Conservation (phyloP, 1,140 invertebrate genomes). For the Ganaspis sp. region DNA sequence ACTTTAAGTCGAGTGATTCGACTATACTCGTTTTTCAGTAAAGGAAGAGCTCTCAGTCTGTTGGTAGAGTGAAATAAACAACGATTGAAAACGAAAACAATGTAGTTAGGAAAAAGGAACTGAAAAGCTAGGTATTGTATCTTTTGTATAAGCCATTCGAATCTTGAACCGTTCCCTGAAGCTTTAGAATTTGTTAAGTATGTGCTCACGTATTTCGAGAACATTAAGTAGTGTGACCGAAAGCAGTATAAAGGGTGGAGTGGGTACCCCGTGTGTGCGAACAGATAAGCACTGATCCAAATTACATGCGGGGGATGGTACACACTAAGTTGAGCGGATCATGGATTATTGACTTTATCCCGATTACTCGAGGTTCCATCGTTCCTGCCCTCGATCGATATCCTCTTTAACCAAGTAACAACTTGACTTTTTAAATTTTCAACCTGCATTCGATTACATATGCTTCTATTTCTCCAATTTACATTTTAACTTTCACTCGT, state of each 20-base stretch:
- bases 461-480: too few species aligned
- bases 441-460: not conserved
- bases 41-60: not conserved
- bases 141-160: not conserved
- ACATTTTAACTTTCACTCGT: too few species aligned
- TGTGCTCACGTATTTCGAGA: constrained; percentile 47
- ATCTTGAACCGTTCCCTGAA: not conserved
- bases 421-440: not conserved
- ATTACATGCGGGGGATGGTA: constrained; percentile 67
- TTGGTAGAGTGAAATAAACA: not conserved
- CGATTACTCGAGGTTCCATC: constrained; percentile 54
- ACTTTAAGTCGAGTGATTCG: not conserved
- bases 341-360: constrained; percentile 72
- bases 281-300: constrained; percentile 74
- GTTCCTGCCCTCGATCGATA: constrained; percentile 29
- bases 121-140: not conserved
- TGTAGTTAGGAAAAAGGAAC: not conserved
- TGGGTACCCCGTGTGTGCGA: constrained; percentile 61
- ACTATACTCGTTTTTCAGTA: not conserved
- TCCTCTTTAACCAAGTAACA: not conserved
- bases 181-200: constrained; percentile 42
- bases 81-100: constrained; percentile 2
- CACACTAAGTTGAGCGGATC: constrained; percentile 67
- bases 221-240: constrained; percentile 43
- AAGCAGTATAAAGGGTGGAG: constrained; percentile 42